These are phyloP conservation scores for Macrotrachela quadricornifera DNA, from an alignment of 1,140 invertebrate species.

Conservation along the genomic window DNA sequence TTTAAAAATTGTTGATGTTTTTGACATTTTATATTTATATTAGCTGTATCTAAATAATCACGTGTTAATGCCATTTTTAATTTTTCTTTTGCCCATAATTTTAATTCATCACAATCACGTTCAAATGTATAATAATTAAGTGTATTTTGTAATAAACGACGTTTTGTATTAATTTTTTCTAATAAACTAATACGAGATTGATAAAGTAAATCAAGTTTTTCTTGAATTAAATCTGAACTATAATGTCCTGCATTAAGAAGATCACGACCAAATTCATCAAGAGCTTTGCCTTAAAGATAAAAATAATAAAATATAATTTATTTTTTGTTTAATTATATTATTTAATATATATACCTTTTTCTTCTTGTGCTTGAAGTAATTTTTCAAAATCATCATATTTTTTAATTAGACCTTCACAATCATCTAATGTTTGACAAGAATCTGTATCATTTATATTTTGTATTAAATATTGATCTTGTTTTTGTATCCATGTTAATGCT, in stretches of 20 bases:
- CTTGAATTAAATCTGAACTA: constrained; percentile 67
- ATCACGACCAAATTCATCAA: constrained; percentile 86
- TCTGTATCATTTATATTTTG: constrained; percentile 90
- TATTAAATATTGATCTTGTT: constrained; percentile 68
- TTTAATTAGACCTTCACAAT: constrained; percentile 85
- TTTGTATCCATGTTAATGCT: constrained; percentile 93
- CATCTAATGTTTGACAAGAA: constrained; percentile 51
- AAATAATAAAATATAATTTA: no score
- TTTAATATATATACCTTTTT: constrained; percentile 92
- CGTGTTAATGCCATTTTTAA: constrained; percentile 94
- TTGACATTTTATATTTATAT: constrained; percentile 83
- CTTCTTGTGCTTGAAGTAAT: constrained; percentile 84
- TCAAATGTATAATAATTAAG: constrained; percentile 89
- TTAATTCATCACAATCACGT: constrained; percentile 90
- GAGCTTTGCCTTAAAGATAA: constrained; percentile 16
- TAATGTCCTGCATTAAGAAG: constrained; percentile 93
- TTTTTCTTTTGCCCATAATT: constrained; percentile 96
- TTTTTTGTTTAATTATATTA: no score
- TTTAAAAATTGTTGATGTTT: constrained; percentile 86
- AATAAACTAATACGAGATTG: constrained; percentile 79
- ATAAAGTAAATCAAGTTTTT: constrained; percentile 56
- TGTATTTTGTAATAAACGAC: constrained; percentile 74
- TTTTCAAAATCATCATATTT: constrained; percentile 99
- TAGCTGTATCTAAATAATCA: constrained; percentile 50
- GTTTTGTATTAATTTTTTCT: constrained; percentile 73